phyloP scores from a whole-genome alignment of 2,888 invertebrate genomes.

The Pammene fasciana region DNA sequence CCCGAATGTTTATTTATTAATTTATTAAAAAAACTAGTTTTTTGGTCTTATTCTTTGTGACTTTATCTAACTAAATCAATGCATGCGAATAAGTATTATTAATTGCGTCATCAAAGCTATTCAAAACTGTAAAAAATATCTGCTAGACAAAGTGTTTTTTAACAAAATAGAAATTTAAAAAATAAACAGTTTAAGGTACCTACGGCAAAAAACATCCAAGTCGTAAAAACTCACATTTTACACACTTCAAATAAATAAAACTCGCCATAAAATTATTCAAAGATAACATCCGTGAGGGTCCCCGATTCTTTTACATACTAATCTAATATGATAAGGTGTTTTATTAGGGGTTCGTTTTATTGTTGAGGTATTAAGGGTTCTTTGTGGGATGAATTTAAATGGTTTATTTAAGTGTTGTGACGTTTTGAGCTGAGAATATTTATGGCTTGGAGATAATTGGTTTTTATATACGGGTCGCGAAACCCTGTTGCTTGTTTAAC shows the following conservation, averaged over 20 bases:
- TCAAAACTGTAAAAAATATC: too few species aligned
- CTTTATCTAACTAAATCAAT: too few species aligned
- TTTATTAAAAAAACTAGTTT: too few species aligned
- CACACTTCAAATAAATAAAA: conserved; percentile 22
- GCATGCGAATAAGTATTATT: too few species aligned
- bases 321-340: conserved; percentile 35
- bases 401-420: conserved; percentile 27
- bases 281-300: conserved; percentile 18
- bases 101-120: too few species aligned
- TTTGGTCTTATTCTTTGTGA: too few species aligned
- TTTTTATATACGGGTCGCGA: conserved; percentile 22
- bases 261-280: conserved; percentile 17
- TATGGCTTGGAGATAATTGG: conserved; percentile 20
- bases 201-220: background rate
- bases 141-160: too few species aligned
- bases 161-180: too few species aligned
- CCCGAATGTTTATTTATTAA: too few species aligned
- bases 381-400: conserved; percentile 32
- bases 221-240: conserved; percentile 22
- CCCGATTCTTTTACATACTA: conserved; percentile 12
- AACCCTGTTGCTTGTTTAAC: background rate
- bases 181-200: background rate
- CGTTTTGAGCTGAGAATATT: conserved; percentile 16
- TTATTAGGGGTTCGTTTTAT: conserved; percentile 34
- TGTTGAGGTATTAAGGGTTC: conserved; percentile 13